Conservation (phyloP, 2,797 vertebrate genomes). For the Enteromius unitaeniatus region DNA sequence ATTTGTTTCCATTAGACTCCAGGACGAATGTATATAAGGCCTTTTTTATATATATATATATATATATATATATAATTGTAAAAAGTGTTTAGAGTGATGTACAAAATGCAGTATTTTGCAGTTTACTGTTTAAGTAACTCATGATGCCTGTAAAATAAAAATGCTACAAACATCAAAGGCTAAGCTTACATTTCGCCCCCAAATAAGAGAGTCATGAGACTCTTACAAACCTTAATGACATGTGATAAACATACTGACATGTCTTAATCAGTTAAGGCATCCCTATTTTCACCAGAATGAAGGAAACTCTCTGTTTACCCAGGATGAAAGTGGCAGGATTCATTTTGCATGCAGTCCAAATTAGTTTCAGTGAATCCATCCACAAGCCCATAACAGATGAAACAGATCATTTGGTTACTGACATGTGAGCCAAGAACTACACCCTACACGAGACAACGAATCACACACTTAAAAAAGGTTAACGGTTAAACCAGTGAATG, state of each 20-base stretch:
- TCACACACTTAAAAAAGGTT: neutral
- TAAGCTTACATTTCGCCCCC: neutral
- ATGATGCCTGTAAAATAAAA: neutral
- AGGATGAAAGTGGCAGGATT: conserved; percentile 76
- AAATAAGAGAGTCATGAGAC: conserved; percentile 32
- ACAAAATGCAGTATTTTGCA: neutral
- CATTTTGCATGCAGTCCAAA: conserved; percentile 78
- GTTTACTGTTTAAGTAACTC: neutral
- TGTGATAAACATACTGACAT: conserved; percentile 62
- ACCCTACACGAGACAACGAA: conserved; percentile 68
- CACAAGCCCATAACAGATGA: conserved; percentile 72
- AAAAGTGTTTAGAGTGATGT: neutral
- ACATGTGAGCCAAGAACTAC: conserved; percentile 67
- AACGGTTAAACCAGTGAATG: neutral
- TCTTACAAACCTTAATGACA: conserved; percentile 58
- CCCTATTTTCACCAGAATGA: conserved; percentile 66
- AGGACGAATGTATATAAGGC: conserved; percentile 33
- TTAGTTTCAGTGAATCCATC: conserved; percentile 78
- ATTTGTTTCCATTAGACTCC: conserved; percentile 45
- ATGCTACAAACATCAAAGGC: neutral
- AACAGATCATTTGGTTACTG: conserved; percentile 75
- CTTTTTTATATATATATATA: neutral
- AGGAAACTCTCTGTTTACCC: conserved; percentile 78
- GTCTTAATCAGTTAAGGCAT: conserved; percentile 66
- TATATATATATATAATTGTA: too few species aligned